Percentiles rank a stretch among this genome's conserved stretches.
phyloP scores from a whole-genome alignment of 92 coral and sea anemone species.

The Porites cylindrica region DNA sequence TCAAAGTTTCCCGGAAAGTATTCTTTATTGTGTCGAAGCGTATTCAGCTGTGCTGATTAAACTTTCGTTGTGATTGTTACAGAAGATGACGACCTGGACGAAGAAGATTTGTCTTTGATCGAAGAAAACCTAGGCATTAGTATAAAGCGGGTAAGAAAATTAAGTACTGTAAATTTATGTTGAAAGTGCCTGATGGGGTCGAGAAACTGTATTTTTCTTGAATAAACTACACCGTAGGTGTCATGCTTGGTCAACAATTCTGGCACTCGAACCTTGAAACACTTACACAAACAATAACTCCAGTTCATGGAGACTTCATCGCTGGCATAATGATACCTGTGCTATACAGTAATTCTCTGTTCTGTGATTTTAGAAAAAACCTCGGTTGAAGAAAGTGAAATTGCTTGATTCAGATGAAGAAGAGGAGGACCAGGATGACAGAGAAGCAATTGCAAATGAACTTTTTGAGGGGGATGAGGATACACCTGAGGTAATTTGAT shows the following conservation, averaged over 20 bases:
- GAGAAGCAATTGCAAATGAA: conserved; percentile 89
- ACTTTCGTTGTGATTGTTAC: conserved; percentile 7
- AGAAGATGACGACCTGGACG: conserved; percentile 86
- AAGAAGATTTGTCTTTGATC: conserved; percentile 95
- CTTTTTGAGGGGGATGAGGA: conserved; percentile 94
- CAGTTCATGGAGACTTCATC: too few relatives aligned
- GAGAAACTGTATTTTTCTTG: not conserved
- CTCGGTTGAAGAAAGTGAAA: conserved; percentile 88
- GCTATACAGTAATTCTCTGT: not conserved
- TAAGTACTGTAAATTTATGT: not conserved
- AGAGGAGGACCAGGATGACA: conserved; percentile 85
- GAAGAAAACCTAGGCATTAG: conserved; percentile 98
- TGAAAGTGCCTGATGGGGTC: not conserved
- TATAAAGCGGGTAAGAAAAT: conserved; percentile 81
- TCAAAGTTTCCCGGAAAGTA: not conserved
- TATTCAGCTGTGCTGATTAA: conserved; percentile 15
- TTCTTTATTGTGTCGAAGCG: not conserved
- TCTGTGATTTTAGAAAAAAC: conserved; percentile 77
- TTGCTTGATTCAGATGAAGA: conserved; percentile 95
- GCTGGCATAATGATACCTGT: not conserved
- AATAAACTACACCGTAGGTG: not conserved
- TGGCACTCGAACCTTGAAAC: too few relatives aligned
- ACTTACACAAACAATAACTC: too few relatives aligned
- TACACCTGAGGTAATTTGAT: conserved; percentile 62
- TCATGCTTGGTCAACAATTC: too few relatives aligned